Evolutionary conservation across 2,113 vertebrate species (phyloP).

Genomic region (Ramphastos sulfuratus): DNA sequence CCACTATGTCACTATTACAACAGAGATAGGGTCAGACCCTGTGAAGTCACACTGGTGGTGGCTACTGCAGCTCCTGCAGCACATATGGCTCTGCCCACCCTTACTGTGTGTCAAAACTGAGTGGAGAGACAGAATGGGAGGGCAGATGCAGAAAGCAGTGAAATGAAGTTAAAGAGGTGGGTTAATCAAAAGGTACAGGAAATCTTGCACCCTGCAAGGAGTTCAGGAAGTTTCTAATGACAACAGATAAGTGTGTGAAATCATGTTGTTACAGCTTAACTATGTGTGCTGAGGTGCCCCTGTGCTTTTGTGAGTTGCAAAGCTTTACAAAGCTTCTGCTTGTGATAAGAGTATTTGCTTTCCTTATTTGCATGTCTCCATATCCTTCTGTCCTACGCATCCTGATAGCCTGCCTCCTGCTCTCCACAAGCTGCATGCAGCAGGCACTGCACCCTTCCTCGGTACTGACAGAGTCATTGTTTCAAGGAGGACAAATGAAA

Average conservation of each 20-base stretch:
- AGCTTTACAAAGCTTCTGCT: slow-evolving; percentile 30
- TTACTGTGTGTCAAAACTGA: not conserved
- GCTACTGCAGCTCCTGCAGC: not conserved
- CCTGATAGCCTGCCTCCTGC: not conserved
- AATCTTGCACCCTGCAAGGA: not conserved
- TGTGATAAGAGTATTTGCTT: not conserved
- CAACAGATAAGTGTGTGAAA: accelerated
- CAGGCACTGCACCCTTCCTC: not conserved
- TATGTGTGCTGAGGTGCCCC: not conserved
- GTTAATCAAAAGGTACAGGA: not conserved
- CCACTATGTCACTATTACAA: not conserved
- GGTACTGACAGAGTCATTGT: slow-evolving; percentile 1
- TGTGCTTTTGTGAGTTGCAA: not conserved
- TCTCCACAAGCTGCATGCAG: not conserved
- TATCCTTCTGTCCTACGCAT: not conserved
- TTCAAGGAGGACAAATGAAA: slow-evolving; percentile 20
- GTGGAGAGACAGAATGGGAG: not conserved
- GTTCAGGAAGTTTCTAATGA: not conserved
- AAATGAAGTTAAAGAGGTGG: not conserved
- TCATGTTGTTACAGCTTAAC: not conserved
- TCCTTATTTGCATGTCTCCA: not conserved
- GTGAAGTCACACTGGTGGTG: not conserved
- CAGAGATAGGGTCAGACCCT: not conserved
- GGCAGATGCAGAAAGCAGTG: not conserved
- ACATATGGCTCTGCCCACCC: accelerated